Base-by-base conservation (phyloP, 2,888 invertebrate genomes). In the Calliphora vomitoria region DNA sequence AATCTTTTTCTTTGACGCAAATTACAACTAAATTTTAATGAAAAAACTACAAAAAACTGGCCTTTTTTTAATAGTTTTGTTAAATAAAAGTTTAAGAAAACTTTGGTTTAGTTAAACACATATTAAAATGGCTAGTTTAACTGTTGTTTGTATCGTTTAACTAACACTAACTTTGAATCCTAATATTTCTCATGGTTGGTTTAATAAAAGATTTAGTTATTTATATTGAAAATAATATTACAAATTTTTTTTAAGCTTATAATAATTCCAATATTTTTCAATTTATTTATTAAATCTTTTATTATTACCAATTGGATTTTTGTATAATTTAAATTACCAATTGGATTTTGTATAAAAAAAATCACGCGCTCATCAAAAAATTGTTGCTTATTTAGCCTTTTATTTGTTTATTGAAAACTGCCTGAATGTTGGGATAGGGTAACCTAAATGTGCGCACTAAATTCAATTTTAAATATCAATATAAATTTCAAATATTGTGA, bases 401-500 rank as follows among this genome's bases (percentile, higher is more conserved):
- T 76, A 20, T 58, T 11, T 64, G 75, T 79, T 79, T 90, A 92
- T 92, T 93, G 93, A 93, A 93, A 93, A 94, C 96, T 97, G 97
- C 98, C 98, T 98, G 98, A 97, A 98, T 98, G 98, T 98, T 98
- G 98, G 98, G 98, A 98, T 98, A 97, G 98, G 98, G 98, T 98
- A 97, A 97, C 97, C 97, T 97, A 97, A 87, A 92, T 92, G 94
- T 94, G 94, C 94, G 93, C 89, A 83, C 72, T 86, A 53, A 74
- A 74, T 88, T 90, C 8, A 53, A 80, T 89, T 87, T 88, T 88
- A 89, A 86, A 44, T 35, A 66, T 18, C 47, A 64, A 58, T 68
- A 15, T 31, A 35, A 62, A 71, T 50, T 62, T 68, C 13, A 58
- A 38, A 18, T 69, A 75, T 11, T 58, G 68, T 58, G 58, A 76